phyloP scores from a whole-genome alignment of 1,140 invertebrate genomes.

The Drosophila repleta region DNA sequence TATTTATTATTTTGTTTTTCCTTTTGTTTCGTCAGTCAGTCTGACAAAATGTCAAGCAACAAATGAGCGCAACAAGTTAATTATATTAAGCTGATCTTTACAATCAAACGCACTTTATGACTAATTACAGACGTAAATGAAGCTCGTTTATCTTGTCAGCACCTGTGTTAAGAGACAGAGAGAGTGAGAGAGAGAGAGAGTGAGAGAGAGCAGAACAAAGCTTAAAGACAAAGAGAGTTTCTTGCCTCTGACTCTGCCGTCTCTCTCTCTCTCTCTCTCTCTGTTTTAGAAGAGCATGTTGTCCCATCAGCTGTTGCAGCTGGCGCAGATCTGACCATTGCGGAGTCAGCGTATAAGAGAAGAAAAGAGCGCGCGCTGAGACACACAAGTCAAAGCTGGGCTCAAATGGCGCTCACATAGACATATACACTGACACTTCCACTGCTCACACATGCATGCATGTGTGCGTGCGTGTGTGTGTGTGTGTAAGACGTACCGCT shows the following conservation, averaged over 20 bases:
- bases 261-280: slow-evolving; percentile 6
- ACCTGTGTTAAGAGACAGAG: slow-evolving; percentile 33
- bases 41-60: slow-evolving; percentile 44
- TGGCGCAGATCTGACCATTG: slow-evolving; percentile 30
- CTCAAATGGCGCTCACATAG: slow-evolving; percentile 53
- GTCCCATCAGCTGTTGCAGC: slow-evolving; percentile 51
- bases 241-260: neutral
- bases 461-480: slow-evolving; percentile 17
- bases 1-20: slow-evolving; percentile 5
- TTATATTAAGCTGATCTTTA: slow-evolving; percentile 73
- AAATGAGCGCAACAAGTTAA: slow-evolving; percentile 52
- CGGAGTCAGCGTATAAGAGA: slow-evolving; percentile 30
- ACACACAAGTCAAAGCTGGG: slow-evolving; percentile 43
- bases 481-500: slow-evolving; percentile 38
- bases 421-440: slow-evolving; percentile 32
- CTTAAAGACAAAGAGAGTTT: slow-evolving; percentile 1
- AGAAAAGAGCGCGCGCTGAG: slow-evolving; percentile 32
- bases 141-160: slow-evolving; percentile 52
- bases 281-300: slow-evolving; percentile 14
- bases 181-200: too few species aligned
- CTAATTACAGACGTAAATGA: slow-evolving; percentile 61
- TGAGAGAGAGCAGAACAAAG: neutral
- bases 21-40: slow-evolving; percentile 20
- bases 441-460: neutral
- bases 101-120: slow-evolving; percentile 74